Percentiles rank a stretch among this genome's conserved stretches.
phyloP scores from a whole-genome alignment of 2,797 vertebrate species.

The Mormyrops attenuatus region DNA sequence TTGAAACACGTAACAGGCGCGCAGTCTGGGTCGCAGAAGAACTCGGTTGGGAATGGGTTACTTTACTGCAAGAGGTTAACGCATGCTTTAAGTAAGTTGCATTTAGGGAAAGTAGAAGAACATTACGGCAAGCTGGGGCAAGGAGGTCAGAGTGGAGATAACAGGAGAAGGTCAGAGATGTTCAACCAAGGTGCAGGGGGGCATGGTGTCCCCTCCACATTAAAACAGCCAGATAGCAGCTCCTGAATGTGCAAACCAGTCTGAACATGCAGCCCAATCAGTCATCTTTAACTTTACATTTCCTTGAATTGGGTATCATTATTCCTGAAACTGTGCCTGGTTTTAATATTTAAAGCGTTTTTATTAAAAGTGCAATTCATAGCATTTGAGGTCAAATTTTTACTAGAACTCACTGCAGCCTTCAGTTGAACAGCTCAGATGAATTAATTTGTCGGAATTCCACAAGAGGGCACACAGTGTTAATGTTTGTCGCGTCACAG shows the following conservation, averaged over 20 bases:
- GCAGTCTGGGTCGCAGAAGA: slow-evolving; percentile 83
- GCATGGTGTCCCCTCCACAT: background rate
- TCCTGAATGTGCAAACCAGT: background rate
- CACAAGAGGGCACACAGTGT: slow-evolving; percentile 66
- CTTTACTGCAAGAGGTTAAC: slow-evolving; percentile 67
- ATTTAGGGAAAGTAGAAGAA: slow-evolving; percentile 96
- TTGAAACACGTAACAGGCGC: slow-evolving; percentile 73
- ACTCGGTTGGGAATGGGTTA: slow-evolving; percentile 61
- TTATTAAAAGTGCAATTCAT: background rate
- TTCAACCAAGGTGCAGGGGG: slow-evolving; percentile 66
- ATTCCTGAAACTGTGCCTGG: background rate
- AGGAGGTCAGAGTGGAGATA: slow-evolving; percentile 32
- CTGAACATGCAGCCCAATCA: no score
- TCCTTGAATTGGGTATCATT: background rate
- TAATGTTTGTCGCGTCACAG: background rate
- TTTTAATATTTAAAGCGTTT: background rate
- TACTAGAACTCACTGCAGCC: slow-evolving; percentile 70
- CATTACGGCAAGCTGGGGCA: slow-evolving; percentile 78
- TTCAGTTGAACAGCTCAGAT: slow-evolving; percentile 66
- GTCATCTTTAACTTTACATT: background rate
- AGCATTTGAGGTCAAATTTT: slow-evolving; percentile 32
- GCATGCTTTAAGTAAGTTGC: slow-evolving; percentile 98
- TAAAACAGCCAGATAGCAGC: background rate
- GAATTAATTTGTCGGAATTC: slow-evolving; percentile 63
- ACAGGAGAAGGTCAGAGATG: slow-evolving; percentile 43